Evolutionary conservation across 2,888 invertebrate genomes (phyloP).

Genomic region (Drosophila borborema): DNA sequence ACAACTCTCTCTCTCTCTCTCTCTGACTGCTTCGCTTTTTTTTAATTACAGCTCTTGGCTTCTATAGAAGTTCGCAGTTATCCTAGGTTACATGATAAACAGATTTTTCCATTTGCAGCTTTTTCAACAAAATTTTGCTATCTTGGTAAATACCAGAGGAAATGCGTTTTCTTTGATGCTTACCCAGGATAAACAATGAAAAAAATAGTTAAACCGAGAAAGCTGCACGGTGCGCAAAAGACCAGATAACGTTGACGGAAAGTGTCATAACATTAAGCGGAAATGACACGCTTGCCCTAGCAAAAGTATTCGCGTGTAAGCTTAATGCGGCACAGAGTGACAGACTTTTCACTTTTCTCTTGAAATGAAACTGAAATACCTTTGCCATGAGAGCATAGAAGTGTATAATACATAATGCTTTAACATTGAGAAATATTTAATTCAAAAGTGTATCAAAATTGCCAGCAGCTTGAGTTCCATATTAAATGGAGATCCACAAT

Average conservation of each 20-base stretch:
- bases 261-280: constrained; percentile 50
- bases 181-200: constrained; percentile 29
- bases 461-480: constrained; percentile 20
- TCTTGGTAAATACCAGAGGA: constrained; percentile 33
- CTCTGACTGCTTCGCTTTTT: neutral
- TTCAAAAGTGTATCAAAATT: constrained; percentile 14
- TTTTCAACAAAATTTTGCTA: neutral
- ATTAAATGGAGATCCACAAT: constrained; percentile 18
- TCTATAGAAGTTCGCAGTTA: neutral
- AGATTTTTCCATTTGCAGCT: constrained; percentile 4
- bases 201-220: constrained; percentile 36
- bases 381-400: neutral
- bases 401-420: no score
- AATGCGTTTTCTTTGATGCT: constrained; percentile 41
- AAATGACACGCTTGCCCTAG: constrained; percentile 47
- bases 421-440: neutral
- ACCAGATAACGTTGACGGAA: constrained; percentile 48
- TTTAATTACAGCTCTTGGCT: neutral
- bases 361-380: constrained; percentile 1
- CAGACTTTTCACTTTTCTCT: neutral
- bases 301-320: constrained; percentile 27
- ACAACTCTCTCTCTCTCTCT: neutral
- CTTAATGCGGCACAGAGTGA: neutral
- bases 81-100: neutral
- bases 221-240: constrained; percentile 16